Evolutionary conservation across 1,140 invertebrate genomes (phyloP), one percentile per base, ranked within the genome.

Genomic region (Mactra quadrangularis): DNA sequence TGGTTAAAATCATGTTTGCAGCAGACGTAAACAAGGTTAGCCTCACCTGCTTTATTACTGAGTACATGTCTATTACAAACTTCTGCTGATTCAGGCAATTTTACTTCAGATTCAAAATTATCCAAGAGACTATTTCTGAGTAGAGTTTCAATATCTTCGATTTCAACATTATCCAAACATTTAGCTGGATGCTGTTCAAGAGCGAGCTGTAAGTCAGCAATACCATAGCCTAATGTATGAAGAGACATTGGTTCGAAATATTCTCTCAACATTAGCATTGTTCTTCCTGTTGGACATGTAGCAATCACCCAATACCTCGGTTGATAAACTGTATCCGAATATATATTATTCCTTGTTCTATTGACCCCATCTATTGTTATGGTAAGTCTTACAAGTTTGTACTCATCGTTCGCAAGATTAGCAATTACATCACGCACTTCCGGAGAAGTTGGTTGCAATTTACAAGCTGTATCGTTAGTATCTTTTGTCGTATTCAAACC

Each of bases 211-310:
- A 53, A 3, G 27, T 25, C 62, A 15, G 74, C 41, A 33, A 76
- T 57, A 22, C 74, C 74, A 33, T 62, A 31, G 4, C 74, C 59
- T 3, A 76, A 33, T 9, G 74, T 62, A 13, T 11, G 25, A 19
- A 76, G 74, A 9, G 74, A 76, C 74, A 76, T 76, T 35, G 55
- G 53, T n/a, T 76, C 74, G 25, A 62, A 76, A 50, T 60, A 52
- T 50, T 76, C 74, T 33, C 59, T 45, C 0, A 76, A 35, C 59
- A 76, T 60, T 1, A 76, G 59, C 74, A 76, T 62, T 1, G 74
- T 22, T 6, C 33, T 60, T 31, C 74, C 74, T 31, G 53, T 76
- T 0, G 35, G 22, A 50, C 74, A 47, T 11, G 74, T 76, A 17
- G 74, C 31, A 4, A 76, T 50, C 4, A 76, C 38, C 74, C 74